Evolutionary conservation across 2,113 vertebrate species (phyloP).

Genomic region (Scytalopus superciliaris): DNA sequence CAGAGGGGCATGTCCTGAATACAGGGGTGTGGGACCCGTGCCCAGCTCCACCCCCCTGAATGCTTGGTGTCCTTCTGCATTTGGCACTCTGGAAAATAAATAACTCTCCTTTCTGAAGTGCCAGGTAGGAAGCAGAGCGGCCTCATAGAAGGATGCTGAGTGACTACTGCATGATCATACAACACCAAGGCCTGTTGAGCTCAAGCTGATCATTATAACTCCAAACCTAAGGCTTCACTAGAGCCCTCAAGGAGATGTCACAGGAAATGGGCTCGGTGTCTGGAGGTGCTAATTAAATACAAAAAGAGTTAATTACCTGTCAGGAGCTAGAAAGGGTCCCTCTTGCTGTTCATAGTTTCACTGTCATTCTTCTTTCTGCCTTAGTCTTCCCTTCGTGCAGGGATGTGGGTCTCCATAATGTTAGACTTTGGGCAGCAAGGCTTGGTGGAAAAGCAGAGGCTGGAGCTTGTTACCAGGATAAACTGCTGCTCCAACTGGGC

Average conservation of each 20-base stretch:
- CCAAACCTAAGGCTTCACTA: neutral
- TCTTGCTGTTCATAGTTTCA: neutral
- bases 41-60: neutral
- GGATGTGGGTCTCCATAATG: neutral
- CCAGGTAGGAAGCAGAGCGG: neutral
- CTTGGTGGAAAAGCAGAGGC: neutral
- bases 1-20: neutral
- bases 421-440: neutral
- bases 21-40: rapidly evolving
- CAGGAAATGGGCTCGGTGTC: neutral
- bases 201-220: neutral
- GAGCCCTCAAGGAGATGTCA: neutral
- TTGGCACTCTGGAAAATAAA: neutral
- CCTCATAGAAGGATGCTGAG: rapidly evolving
- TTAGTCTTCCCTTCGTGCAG: neutral
- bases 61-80: neutral
- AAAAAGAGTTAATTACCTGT: neutral
- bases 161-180: rapidly evolving
- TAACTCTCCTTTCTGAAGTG: neutral
- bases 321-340: neutral
- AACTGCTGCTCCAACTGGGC: neutral
- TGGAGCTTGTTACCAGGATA: rapidly evolving
- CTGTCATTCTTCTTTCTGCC: neutral
- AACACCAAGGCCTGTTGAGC: neutral
- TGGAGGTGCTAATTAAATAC: neutral